Evolutionary conservation across 1,140 invertebrate species (phyloP).

Genomic region (Lepidurus couesii): DNA sequence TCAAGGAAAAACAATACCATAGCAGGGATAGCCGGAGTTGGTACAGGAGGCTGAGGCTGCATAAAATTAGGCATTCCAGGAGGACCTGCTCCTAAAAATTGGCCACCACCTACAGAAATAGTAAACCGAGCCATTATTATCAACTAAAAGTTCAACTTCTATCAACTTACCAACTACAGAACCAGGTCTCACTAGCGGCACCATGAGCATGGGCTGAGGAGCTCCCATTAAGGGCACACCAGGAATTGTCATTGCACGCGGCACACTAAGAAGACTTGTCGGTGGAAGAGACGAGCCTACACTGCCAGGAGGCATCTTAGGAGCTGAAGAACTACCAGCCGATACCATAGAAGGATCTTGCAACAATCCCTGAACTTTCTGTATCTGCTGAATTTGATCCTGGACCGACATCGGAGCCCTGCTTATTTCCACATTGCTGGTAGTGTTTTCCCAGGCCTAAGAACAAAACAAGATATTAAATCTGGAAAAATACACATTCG

Average conservation of each 20-base stretch:
- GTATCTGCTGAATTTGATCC: slow-evolving; percentile 95
- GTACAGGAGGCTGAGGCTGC: slow-evolving; percentile 39
- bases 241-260: slow-evolving; percentile 25
- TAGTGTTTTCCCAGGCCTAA: slow-evolving; percentile 10
- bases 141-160: no score
- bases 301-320: slow-evolving; percentile 50
- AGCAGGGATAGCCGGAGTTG: slow-evolving; percentile 41
- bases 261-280: slow-evolving; percentile 30
- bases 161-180: slow-evolving; percentile 29
- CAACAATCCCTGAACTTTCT: slow-evolving; percentile 83
- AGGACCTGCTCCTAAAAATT: slow-evolving; percentile 22
- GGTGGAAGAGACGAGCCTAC: slow-evolving; percentile 45
- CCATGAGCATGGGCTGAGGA: slow-evolving; percentile 37
- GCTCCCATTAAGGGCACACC: slow-evolving; percentile 32
- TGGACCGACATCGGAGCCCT: slow-evolving; percentile 92
- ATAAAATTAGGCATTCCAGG: slow-evolving; percentile 35
- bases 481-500: background rate
- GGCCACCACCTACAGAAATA: background rate
- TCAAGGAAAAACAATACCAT: slow-evolving; percentile 43
- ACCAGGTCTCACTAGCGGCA: slow-evolving; percentile 29
- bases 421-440: background rate
- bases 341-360: slow-evolving; percentile 43
- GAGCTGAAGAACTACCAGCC: slow-evolving; percentile 88
- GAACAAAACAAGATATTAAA: background rate
- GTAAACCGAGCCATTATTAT: no score